Evolutionary conservation across 2,888 invertebrate species (phyloP).

Genomic region (Leptura quadrifasciata): DNA sequence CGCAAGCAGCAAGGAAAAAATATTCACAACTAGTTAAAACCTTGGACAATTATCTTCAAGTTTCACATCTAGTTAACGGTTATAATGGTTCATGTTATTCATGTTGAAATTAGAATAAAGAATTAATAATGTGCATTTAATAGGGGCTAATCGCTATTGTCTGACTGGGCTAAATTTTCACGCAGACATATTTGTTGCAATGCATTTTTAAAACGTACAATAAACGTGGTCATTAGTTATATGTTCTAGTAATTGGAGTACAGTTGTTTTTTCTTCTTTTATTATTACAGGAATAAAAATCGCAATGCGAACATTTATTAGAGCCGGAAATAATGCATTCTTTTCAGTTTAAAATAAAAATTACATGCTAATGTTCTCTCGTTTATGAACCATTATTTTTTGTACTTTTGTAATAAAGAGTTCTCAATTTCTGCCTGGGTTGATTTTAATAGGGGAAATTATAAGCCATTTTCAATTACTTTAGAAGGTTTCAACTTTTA

Average conservation of each 20-base stretch:
- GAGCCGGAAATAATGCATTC: slow-evolving; percentile 36
- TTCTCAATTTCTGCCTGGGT: neutral
- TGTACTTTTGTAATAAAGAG: neutral
- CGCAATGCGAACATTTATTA: slow-evolving; percentile 33
- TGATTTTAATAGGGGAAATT: neutral
- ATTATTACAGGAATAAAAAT: slow-evolving; percentile 30
- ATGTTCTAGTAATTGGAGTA: slow-evolving; percentile 43
- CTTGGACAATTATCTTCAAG: too few relatives aligned
- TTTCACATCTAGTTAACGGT: too few relatives aligned
- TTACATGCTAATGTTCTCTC: neutral
- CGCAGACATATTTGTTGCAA: neutral
- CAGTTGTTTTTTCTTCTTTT: slow-evolving; percentile 33
- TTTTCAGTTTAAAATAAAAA: slow-evolving; percentile 29
- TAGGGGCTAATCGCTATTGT: too few relatives aligned
- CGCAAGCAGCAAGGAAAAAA: too few relatives aligned
- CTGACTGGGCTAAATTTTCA: neutral
- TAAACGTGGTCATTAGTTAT: slow-evolving; percentile 41
- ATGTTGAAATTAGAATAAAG: too few relatives aligned
- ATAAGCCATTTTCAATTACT: neutral
- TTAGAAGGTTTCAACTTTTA: slow-evolving; percentile 1
- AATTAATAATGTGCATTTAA: too few relatives aligned
- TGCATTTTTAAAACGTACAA: slow-evolving; percentile 23
- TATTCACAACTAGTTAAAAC: too few relatives aligned
- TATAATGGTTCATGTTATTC: too few relatives aligned
- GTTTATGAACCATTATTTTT: slow-evolving; percentile 3